Conservation (phyloP, 2,113 vertebrate species). For the Ptilonorhynchus violaceus region DNA sequence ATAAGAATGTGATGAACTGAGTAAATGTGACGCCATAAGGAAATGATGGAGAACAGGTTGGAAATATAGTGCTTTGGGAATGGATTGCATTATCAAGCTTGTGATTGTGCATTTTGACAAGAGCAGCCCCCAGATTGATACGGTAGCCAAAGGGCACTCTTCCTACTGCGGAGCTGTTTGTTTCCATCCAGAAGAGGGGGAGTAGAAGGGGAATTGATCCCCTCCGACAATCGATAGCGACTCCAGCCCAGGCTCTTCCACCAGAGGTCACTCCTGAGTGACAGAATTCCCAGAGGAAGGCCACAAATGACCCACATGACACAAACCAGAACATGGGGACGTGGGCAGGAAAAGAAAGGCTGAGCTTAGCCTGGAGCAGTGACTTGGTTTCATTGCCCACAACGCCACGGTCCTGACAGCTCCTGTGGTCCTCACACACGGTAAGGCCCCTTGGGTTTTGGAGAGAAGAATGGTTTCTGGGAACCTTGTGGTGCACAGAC, state of each 20-base stretch:
- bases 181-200: slow-evolving; percentile 10
- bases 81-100: slow-evolving; percentile 64
- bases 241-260: not conserved
- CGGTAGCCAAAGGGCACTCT: slow-evolving; percentile 66
- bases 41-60: slow-evolving; percentile 71
- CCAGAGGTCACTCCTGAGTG: slow-evolving; percentile 43
- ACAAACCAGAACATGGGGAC: rapidly evolving
- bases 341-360: rapidly evolving
- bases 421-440: not conserved
- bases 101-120: slow-evolving; percentile 70
- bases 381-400: not conserved
- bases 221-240: not conserved
- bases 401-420: not conserved
- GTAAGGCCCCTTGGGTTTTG: not conserved
- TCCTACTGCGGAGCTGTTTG: slow-evolving; percentile 50
- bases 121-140: slow-evolving; percentile 65
- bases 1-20: slow-evolving; percentile 67
- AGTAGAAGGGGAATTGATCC: slow-evolving; percentile 45
- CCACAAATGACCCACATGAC: not conserved
- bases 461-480: not conserved
- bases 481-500: not conserved
- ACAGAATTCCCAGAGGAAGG: not conserved
- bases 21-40: slow-evolving; percentile 68
- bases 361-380: rapidly evolving
- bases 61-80: slow-evolving; percentile 65